Conservation (phyloP, 2,797 vertebrate species). For the Erethizon dorsatum region DNA sequence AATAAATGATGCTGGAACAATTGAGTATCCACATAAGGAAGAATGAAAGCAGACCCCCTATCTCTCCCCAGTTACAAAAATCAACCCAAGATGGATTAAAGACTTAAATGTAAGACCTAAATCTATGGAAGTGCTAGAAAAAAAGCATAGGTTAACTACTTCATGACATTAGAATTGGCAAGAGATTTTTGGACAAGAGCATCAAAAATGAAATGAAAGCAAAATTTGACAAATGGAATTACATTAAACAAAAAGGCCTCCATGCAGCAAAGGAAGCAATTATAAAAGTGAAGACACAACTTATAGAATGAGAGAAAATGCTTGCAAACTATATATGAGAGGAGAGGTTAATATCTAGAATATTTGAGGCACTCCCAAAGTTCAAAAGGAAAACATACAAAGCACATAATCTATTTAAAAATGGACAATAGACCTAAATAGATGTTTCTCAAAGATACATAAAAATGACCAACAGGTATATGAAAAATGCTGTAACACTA, state of each 20-base stretch:
- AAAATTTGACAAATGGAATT: not conserved
- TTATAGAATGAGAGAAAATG: too few species aligned
- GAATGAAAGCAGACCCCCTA: not conserved
- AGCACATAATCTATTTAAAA: not conserved
- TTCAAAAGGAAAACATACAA: not conserved
- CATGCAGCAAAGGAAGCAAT: not conserved
- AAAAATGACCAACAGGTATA: not conserved
- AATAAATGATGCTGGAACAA: not conserved
- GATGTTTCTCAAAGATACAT: not conserved
- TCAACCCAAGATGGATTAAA: not conserved
- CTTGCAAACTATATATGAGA: not conserved
- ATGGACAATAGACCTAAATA: not conserved
- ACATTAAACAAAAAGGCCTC: not conserved
- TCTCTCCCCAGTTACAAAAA: not conserved
- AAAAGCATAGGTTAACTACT: not conserved
- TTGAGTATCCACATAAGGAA: not conserved
- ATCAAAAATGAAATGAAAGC: not conserved
- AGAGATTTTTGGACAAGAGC: not conserved
- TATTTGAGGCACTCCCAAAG: not conserved
- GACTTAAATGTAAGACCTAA: not conserved
- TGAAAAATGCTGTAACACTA: not conserved
- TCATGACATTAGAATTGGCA: not conserved
- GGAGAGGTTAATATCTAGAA: not conserved
- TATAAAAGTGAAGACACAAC: not conserved
- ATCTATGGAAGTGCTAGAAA: not conserved